phyloP scores from a whole-genome alignment of 2,888 invertebrate genomes.

The Apomyelois bistriatella region DNA sequence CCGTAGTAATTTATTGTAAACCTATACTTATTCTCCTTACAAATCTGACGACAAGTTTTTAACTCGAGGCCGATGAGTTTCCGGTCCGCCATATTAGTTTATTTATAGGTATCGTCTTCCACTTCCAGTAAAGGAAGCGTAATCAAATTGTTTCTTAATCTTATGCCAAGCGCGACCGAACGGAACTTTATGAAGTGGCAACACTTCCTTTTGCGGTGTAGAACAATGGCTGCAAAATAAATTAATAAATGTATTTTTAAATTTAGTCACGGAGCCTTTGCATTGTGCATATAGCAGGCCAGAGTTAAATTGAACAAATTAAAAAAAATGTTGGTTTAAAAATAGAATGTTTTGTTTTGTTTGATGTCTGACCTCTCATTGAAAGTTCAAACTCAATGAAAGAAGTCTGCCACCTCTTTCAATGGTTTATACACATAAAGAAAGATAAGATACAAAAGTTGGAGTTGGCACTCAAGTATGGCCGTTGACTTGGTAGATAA shows the following conservation, averaged over 20 bases:
- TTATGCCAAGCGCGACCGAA: constrained; percentile 55
- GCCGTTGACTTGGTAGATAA: constrained; percentile 1
- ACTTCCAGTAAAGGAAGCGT: constrained; percentile 52
- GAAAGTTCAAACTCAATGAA: constrained; percentile 7
- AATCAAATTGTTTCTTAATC: constrained; percentile 58
- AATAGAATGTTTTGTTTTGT: neutral
- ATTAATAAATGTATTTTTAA: constrained; percentile 12
- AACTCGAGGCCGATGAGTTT: constrained; percentile 51
- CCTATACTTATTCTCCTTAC: constrained; percentile 12
- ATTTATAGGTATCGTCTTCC: constrained; percentile 47
- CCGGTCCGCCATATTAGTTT: constrained; percentile 59
- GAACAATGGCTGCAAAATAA: constrained; percentile 13
- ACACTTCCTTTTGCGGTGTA: constrained; percentile 48
- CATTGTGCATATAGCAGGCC: neutral
- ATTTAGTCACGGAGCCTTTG: constrained; percentile 6
- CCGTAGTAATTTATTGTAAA: constrained; percentile 16
- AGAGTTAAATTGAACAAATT: constrained; percentile 5
- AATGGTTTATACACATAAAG: neutral
- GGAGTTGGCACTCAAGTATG: constrained; percentile 6
- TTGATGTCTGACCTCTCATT: constrained; percentile 5
- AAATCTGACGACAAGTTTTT: constrained; percentile 32
- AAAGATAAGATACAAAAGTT: neutral
- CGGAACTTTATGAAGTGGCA: constrained; percentile 50
- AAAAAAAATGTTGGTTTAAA: constrained; percentile 3
- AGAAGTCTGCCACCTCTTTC: constrained; percentile 1